Conservation (phyloP, 2,113 vertebrate genomes). For the Rafetus swinhoei region DNA sequence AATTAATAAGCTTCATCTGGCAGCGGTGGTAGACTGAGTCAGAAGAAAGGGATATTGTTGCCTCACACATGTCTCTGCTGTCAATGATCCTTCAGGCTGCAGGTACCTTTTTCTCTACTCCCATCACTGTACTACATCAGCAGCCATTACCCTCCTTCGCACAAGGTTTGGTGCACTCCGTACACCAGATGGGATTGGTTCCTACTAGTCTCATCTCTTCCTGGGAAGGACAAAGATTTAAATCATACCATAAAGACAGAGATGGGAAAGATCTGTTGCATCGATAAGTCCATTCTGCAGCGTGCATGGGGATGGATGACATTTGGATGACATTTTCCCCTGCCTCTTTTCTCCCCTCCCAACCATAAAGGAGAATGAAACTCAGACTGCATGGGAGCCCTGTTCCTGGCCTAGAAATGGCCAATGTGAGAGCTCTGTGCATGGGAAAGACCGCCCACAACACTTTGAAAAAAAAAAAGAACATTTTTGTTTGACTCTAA, state of each 20-base stretch:
- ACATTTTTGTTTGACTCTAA: not conserved
- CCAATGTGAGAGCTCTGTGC: not conserved
- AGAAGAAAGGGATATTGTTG: not conserved
- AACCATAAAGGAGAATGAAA: not conserved
- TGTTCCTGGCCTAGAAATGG: not conserved
- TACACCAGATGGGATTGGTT: rapidly evolving
- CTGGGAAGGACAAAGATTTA: not conserved
- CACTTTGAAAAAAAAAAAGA: not conserved
- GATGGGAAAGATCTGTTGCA: not conserved
- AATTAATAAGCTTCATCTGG: constrained; percentile 13
- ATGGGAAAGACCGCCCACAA: not conserved
- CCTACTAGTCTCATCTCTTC: rapidly evolving
- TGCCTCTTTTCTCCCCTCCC: not conserved
- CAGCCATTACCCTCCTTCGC: not conserved
- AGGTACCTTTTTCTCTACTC: not conserved
- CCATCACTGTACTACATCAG: not conserved
- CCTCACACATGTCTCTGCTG: not conserved
- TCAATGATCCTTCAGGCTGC: not conserved
- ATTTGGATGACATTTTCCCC: not conserved
- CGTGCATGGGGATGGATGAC: not conserved
- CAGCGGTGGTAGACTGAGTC: constrained; percentile 44
- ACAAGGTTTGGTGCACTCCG: not conserved
- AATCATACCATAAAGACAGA: not conserved
- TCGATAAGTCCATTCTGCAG: not conserved
- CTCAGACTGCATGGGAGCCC: not conserved